Conservation (phyloP, 1,140 invertebrate species). For the Scaptodrosophila lebanonensis region DNA sequence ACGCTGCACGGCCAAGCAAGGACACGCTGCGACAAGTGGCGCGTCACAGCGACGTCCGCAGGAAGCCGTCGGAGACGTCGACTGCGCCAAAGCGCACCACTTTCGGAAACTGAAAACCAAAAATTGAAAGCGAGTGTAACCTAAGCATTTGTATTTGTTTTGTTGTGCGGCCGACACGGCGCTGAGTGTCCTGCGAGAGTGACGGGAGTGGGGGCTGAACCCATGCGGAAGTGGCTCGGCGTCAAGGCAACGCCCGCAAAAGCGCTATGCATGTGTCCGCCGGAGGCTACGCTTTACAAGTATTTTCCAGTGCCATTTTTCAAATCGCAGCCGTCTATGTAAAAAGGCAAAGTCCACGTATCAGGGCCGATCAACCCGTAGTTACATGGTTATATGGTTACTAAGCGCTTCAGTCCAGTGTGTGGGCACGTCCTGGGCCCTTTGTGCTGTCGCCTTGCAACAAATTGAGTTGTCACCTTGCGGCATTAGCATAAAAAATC, state of each 20-base stretch:
- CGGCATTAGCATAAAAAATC: constrained; percentile 56
- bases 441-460: constrained; percentile 15
- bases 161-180: neutral
- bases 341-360: constrained; percentile 22
- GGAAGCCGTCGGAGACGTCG: constrained; percentile 18
- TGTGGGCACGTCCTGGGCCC: constrained; percentile 33
- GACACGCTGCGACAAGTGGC: constrained; percentile 40
- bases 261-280: too few relatives aligned
- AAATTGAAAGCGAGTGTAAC: constrained; percentile 25
- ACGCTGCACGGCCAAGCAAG: constrained; percentile 5
- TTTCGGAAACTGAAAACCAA: constrained; percentile 41
- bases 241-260: constrained; percentile 34
- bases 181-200: constrained; percentile 1
- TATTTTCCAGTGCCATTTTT: neutral
- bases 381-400: constrained; percentile 9
- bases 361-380: constrained; percentile 9
- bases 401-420: constrained; percentile 36
- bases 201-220: neutral
- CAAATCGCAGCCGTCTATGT: neutral
- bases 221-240: constrained; percentile 28
- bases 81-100: constrained; percentile 11
- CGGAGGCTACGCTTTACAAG: too few relatives aligned
- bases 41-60: constrained; percentile 12
- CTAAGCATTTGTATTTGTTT: constrained; percentile 4
- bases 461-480: constrained; percentile 67